Percentiles rank a stretch among this genome's conserved stretches.
These are phyloP conservation scores for Hippopotamyrus pictus DNA, from an alignment of 2,797 vertebrate genomes.

Conservation along the genomic window DNA sequence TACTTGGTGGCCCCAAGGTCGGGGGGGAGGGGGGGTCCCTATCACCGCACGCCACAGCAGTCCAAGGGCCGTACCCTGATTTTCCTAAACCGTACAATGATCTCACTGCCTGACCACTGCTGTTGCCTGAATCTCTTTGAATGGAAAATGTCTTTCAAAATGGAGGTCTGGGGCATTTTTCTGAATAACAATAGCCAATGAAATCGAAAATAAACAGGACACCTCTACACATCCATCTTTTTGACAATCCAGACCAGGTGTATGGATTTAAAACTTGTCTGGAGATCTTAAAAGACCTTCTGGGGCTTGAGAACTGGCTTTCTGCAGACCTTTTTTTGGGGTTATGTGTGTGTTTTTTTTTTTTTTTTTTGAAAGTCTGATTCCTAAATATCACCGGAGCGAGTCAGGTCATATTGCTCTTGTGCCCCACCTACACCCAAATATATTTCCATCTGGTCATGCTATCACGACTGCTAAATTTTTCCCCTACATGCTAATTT, in stretches of 20 bases:
- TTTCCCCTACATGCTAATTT: not conserved
- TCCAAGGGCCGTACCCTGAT: not conserved
- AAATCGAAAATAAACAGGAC: not conserved
- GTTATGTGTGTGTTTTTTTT: not conserved
- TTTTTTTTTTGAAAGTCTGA: not conserved
- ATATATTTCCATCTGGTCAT: slow-evolving; percentile 3
- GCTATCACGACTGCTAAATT: not conserved
- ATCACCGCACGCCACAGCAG: not conserved
- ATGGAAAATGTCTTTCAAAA: not conserved
- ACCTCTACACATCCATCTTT: not conserved
- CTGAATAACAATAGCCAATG: not conserved
- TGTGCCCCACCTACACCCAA: not conserved
- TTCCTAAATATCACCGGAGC: not conserved
- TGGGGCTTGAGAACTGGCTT: not conserved
- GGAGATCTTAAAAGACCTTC: not conserved
- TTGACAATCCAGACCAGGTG: not conserved
- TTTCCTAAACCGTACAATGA: not conserved
- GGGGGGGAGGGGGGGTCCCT: too few relatives aligned
- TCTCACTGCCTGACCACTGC: not conserved
- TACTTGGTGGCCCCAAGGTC: slow-evolving; percentile 7
- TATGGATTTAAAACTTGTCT: not conserved
- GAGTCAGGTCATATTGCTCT: not conserved
- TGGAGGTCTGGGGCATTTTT: not conserved
- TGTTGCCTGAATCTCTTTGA: not conserved
- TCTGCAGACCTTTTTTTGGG: not conserved